Base-by-base conservation (phyloP, 2,888 invertebrate species). In the Drosophila koepferae region DNA sequence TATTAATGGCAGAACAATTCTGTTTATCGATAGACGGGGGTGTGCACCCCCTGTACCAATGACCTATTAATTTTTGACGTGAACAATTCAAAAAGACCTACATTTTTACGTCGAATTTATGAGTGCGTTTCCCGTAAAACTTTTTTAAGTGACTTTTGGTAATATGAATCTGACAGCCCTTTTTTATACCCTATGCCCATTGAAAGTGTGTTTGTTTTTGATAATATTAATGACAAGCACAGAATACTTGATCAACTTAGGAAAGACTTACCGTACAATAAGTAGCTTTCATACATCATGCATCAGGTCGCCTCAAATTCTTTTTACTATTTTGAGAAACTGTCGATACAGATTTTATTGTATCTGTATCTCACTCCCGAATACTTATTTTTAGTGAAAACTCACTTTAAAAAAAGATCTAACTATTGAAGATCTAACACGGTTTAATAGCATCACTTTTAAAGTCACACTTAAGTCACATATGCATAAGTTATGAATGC, bases 21-120 rank as follows among this genome's bases (percentile, higher is more conserved):
- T 72, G 60, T 66, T 59, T 66, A 69, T 53, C 77, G 66, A 31
- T 28, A 23, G 38, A 51, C 20, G 51, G 20, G 51, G 38, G 38
- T 49, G 41, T 28, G 16, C 49, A 53, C 43, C 41, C 54, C 53
- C 40, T 56, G 51, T 72, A 72, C 72, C 72, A 74, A 66, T 85
- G 74, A 89, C 85, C 89, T 84, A 89, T 89, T 85, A 82, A 89
- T 64, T 85, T 77, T 55, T 65, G 70, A 84, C 77, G 70, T 75
- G 23, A 58, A 58, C 55, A 54, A 74, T 75, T 71, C 63, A 67
- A 67, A 73, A 66, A 68, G 67, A 36, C 44, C 43, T 51, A 40
- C 65, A 61, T 69, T 64, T 77, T 54, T 44, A 49, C 60, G 44
- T 68, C 49, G 44, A 59, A 59, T 60, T 79, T 64, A 53, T 56